A percentile compares a stretch with the other conserved stretches of the same genome.
These are phyloP conservation scores for Hydrotaea cyrtoneurina DNA, from an alignment of 2,888 invertebrate species.

Conservation along the genomic window DNA sequence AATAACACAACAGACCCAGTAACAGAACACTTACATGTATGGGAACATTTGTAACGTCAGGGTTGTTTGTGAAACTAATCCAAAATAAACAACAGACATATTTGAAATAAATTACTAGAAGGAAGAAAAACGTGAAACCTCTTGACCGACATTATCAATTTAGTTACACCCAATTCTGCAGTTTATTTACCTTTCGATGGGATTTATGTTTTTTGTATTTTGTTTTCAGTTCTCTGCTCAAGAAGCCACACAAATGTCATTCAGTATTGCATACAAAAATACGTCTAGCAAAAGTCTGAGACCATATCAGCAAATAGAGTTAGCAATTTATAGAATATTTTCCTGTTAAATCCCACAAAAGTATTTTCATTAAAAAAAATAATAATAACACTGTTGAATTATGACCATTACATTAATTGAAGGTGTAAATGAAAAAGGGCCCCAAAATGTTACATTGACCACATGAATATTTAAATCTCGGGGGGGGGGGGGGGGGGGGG, in stretches of 20 bases:
- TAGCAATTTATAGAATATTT: not conserved
- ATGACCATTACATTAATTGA: not conserved
- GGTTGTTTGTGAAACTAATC: too few species aligned
- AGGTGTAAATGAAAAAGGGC: not conserved
- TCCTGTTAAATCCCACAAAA: too few species aligned
- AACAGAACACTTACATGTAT: too few species aligned
- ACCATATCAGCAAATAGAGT: not conserved
- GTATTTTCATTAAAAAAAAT: not conserved
- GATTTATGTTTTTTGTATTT: not conserved
- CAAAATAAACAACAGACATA: too few species aligned
- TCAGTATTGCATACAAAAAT: slow-evolving; percentile 32
- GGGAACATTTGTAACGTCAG: too few species aligned
- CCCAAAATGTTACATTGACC: too few species aligned
- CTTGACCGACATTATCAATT: slow-evolving; percentile 50
- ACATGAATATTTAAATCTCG: too few species aligned
- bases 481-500: too few species aligned
- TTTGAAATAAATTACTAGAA: not conserved
- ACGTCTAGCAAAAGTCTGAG: slow-evolving; percentile 53
- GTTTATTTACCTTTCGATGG: slow-evolving; percentile 57
- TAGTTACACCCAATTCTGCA: not conserved
- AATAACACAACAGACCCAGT: too few species aligned
- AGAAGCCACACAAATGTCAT: not conserved
- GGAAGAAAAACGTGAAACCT: slow-evolving; percentile 38
- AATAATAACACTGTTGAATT: not conserved
- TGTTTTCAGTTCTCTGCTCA: not conserved